Evolutionary conservation across 2,113 vertebrate species (phyloP), one percentile per base, ranked within the genome.

Genomic region (Eira barbara): DNA sequence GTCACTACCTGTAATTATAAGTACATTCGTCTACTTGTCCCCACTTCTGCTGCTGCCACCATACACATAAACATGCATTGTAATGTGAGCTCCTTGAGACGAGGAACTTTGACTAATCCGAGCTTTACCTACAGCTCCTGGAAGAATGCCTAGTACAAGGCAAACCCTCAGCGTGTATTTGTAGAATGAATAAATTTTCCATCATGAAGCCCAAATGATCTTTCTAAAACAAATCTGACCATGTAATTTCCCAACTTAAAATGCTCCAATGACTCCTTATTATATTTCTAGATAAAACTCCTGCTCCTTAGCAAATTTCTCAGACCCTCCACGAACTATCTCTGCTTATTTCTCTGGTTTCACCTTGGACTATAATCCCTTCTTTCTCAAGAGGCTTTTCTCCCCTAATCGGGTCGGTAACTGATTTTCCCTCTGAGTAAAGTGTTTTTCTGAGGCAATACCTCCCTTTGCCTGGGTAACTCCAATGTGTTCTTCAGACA

Each of bases 161-260:
- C 23, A 81, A 25, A 76, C 39, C 57, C n/a, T 81, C 36, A 67
- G 12, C 47, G 39, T 45, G 6, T 45, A 36, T 71, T 36, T 76
- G 13, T 7, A 13, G 15, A 84, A 76, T 78, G 23, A 94, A 89
- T 34, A 93, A 14, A 73, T 93, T 63, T 93, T 76, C 29, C 67
- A 86, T 86, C 83, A 79, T 39, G 57, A 91, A 89, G n/a, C 31
- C 34, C 63, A 52, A 42, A 15, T 36, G 34, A 93, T 29, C 57
- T 52, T 83, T 90, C 59, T 91, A 91, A 96, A 95, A 92, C 61
- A 90, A 71, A 59, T 27, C 47, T 93, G 47, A 84, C 42, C 5
- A 17, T 65, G 45, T 81, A 57, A 61, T 81, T 97, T 80, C 36
- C 73, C 47, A 94, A 65, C 36, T n/a, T 83, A 87, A 95, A 83